phyloP scores from a whole-genome alignment of 2,113 vertebrate species.

The Clarias batrachus region DNA sequence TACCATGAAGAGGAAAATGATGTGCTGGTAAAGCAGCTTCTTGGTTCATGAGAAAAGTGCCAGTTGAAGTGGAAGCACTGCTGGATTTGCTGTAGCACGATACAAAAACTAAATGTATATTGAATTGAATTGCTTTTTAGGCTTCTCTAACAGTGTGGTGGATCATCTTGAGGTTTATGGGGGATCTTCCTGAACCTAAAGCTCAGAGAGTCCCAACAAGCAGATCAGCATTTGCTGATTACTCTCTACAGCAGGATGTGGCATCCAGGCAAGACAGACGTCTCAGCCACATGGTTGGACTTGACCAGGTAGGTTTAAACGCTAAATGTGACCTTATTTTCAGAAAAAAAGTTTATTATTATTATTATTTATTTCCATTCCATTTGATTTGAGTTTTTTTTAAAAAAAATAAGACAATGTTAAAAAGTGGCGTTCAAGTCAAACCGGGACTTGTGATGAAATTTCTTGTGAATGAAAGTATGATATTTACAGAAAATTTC shows the following conservation, averaged over 20 bases:
- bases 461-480: no score
- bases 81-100: background rate
- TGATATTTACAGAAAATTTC: no score
- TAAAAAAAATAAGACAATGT: background rate
- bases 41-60: slow-evolving; percentile 6
- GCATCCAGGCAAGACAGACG: slow-evolving; percentile 64
- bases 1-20: slow-evolving; percentile 88
- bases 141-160: slow-evolving; percentile 86
- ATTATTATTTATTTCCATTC: background rate
- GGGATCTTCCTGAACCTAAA: slow-evolving; percentile 87
- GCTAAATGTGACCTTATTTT: background rate
- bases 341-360: background rate
- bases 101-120: background rate
- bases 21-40: slow-evolving; percentile 68
- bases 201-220: slow-evolving; percentile 60
- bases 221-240: slow-evolving; percentile 34
- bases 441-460: no score
- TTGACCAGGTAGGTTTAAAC: slow-evolving; percentile 69
- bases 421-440: no score
- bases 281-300: slow-evolving; percentile 72
- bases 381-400: background rate
- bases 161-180: slow-evolving; percentile 94
- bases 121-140: slow-evolving; percentile 61
- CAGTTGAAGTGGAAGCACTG: background rate
- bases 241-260: slow-evolving; percentile 61